These are phyloP conservation scores for Fragum fragum DNA, from an alignment of 2,888 invertebrate species.

Conservation along the genomic window DNA sequence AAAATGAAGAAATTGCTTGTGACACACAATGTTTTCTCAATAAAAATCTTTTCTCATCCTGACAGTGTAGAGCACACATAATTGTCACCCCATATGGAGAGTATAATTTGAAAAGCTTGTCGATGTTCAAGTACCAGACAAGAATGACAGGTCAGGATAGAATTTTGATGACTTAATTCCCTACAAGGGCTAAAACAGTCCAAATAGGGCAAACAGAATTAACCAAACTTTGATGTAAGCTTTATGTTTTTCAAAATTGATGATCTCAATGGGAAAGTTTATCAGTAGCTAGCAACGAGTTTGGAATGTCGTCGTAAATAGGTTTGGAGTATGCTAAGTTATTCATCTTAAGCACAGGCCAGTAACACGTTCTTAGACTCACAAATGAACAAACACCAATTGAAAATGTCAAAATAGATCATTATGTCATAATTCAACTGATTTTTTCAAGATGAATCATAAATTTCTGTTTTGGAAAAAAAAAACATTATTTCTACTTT, in stretches of 20 bases:
- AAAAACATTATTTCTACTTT: too few relatives aligned
- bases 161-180: slow-evolving; percentile 64
- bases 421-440: slow-evolving; percentile 16
- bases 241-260: slow-evolving; percentile 62
- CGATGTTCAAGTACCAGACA: slow-evolving; percentile 4
- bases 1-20: too few relatives aligned
- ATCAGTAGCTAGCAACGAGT: slow-evolving; percentile 52
- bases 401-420: slow-evolving; percentile 59
- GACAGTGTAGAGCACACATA: too few relatives aligned
- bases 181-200: slow-evolving; percentile 56
- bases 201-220: slow-evolving; percentile 67
- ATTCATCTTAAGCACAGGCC: slow-evolving; percentile 46
- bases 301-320: slow-evolving; percentile 61
- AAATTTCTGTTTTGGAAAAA: too few relatives aligned
- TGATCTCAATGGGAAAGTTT: slow-evolving; percentile 63
- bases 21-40: too few relatives aligned
- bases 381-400: slow-evolving; percentile 63
- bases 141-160: slow-evolving; percentile 43
- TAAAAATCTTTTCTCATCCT: too few relatives aligned
- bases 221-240: slow-evolving; percentile 61
- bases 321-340: slow-evolving; percentile 48
- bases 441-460: slow-evolving; percentile 11
- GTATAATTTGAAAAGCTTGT: slow-evolving; percentile 25
- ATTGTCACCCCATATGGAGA: slow-evolving; percentile 11
- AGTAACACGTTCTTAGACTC: slow-evolving; percentile 62